A percentile compares a stretch with the other conserved stretches of the same genome.
These are phyloP conservation scores for Petrocephalus zakoni DNA, from an alignment of 2,113 vertebrate species.

Conservation along the genomic window DNA sequence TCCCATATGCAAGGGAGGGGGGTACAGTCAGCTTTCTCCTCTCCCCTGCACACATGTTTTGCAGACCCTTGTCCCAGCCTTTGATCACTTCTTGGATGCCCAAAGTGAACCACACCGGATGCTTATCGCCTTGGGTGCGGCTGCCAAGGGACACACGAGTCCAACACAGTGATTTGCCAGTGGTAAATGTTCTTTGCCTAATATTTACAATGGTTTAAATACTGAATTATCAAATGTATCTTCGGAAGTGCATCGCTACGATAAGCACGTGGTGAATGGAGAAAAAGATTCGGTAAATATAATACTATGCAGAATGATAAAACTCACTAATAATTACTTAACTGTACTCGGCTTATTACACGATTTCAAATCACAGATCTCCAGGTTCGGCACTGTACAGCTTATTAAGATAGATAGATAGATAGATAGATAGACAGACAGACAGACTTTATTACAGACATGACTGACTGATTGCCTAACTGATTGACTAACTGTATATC, in stretches of 20 bases:
- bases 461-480: too few relatives aligned
- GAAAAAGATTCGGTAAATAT: background rate
- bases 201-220: background rate
- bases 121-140: constrained; percentile 74
- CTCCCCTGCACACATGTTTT: constrained; percentile 86
- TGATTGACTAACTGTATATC: background rate
- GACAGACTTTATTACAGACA: too few relatives aligned
- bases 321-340: background rate
- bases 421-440: too few relatives aligned
- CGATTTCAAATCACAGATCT: background rate
- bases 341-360: background rate
- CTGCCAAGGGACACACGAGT: constrained; percentile 54
- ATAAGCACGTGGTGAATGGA: background rate
- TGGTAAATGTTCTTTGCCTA: background rate
- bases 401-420: too few relatives aligned
- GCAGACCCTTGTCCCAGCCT: constrained; percentile 90
- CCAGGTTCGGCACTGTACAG: background rate
- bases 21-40: constrained; percentile 82
- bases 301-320: background rate
- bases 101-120: constrained; percentile 93
- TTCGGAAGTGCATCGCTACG: background rate
- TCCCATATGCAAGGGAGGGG: constrained; percentile 83
- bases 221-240: background rate
- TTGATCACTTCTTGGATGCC: constrained; percentile 80
- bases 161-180: background rate